These are phyloP conservation scores for Argya squamiceps DNA, from an alignment of 2,797 vertebrate species.

Conservation along the genomic window DNA sequence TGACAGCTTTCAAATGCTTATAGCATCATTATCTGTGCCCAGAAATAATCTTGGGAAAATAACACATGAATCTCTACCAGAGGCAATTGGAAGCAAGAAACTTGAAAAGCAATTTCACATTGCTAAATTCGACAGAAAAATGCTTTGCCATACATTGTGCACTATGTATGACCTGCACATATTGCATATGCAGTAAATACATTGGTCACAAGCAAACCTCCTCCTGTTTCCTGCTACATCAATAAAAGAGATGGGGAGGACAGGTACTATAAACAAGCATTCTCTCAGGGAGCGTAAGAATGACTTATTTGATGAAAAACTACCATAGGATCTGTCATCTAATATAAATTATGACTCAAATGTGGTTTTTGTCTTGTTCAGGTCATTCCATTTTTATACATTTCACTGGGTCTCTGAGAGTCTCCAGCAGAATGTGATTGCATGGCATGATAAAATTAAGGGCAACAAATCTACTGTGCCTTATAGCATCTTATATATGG, in stretches of 20 bases:
- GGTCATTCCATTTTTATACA: neutral
- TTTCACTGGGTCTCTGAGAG: neutral
- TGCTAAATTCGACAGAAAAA: neutral
- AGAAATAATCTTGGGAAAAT: constrained; percentile 19
- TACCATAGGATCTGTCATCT: neutral
- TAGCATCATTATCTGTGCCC: neutral
- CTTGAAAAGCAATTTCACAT: neutral
- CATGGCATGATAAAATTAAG: neutral
- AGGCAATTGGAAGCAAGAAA: neutral
- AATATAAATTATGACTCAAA: neutral
- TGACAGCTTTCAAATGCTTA: constrained; percentile 37
- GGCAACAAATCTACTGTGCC: neutral
- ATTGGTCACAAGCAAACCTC: neutral
- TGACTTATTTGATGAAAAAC: neutral
- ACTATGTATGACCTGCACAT: neutral
- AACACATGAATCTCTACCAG: neutral
- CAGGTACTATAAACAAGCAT: neutral
- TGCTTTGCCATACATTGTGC: neutral
- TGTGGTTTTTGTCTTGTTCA: neutral
- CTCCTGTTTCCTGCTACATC: neutral
- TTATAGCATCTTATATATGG: neutral
- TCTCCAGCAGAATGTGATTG: neutral
- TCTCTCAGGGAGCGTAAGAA: neutral
- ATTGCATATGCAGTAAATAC: neutral
- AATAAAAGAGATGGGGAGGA: neutral